These are phyloP conservation scores for Cisticola juncidis DNA, from an alignment of 2,113 vertebrate species.

Conservation along the genomic window DNA sequence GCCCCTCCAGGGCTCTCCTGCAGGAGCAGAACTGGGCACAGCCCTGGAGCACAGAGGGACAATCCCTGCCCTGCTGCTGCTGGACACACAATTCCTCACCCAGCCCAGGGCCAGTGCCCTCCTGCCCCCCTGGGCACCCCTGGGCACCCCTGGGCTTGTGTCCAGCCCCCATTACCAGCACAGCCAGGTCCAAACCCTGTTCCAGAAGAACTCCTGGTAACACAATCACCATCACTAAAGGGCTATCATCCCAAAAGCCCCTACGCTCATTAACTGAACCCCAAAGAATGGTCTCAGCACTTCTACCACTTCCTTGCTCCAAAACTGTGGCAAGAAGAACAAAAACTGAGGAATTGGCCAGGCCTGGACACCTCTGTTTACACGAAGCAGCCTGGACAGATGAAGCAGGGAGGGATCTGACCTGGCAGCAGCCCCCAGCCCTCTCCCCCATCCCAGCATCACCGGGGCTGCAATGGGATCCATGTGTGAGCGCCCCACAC, in stretches of 20 bases:
- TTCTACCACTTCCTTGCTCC: background rate
- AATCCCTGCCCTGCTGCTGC: background rate
- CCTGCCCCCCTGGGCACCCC: background rate
- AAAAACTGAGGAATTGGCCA: background rate
- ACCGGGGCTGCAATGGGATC: conserved; percentile 16
- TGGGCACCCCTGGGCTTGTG: background rate
- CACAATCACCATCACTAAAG: background rate
- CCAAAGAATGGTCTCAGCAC: background rate
- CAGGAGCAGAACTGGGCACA: background rate
- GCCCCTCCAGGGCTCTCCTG: background rate
- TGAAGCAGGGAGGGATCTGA: background rate
- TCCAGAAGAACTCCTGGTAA: background rate
- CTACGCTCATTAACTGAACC: background rate
- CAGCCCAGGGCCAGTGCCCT: background rate
- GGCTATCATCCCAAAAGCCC: background rate
- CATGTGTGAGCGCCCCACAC: background rate
- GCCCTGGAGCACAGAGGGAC: background rate
- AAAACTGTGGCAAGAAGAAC: background rate
- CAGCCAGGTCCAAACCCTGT: background rate
- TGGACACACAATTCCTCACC: background rate
- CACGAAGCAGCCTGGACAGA: background rate
- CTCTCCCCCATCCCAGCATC: background rate
- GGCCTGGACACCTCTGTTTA: background rate
- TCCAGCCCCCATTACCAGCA: background rate
- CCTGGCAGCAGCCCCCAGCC: background rate